Base-by-base conservation (phyloP, 2,797 vertebrate genomes). In the Chromis chromis region DNA sequence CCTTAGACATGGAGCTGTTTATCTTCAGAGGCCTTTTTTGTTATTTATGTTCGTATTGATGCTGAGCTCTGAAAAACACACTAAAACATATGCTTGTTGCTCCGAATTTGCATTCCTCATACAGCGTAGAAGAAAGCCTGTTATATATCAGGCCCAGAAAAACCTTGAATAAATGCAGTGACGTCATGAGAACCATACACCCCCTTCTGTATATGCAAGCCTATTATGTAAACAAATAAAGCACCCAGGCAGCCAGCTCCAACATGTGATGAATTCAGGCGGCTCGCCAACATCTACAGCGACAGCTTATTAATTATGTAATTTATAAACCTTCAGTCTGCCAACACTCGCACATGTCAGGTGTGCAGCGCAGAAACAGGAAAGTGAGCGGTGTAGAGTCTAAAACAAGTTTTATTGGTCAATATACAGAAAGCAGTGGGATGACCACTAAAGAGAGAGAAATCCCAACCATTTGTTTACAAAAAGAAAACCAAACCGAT, bases 361-460 rank as follows among this genome's bases (percentile, higher is more conserved):
- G 59, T 27, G 10, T 39, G 4, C n/a, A n/a, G 39, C 22, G 14
- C 28, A 66, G 21, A 76, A 69, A 82, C 58, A 56, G 21, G 8
- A 50, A 21, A 36, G 22, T 77, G 52, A 59, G 36, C 52, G 12
- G 31, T 21, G 62, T 89, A 92, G 90, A 93, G 93, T 94, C 93
- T 94, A 95, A 95, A 94, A 94, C 94, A 94, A 93, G 86, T 94
- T 84, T 95, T 95, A 95, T 95, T 95, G 92, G 91, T 94, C 91
- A 94, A 93, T 93, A 86, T 95, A 95, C 94, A 95, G 92, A 92
- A 93, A 93, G 91, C 92, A 89, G 93, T 91, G 92, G 89, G 92
- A 91, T 88, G 90, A 93, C 93, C 92, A 91, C 88, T 90, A 81
- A 90, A 91, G 87, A 92, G 89, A 92, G 86, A 92, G 88, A 84